Evolutionary conservation across 2,888 invertebrate species (phyloP), one percentile per base, ranked within the genome.

Genomic region (Troides oblongomaculatus): DNA sequence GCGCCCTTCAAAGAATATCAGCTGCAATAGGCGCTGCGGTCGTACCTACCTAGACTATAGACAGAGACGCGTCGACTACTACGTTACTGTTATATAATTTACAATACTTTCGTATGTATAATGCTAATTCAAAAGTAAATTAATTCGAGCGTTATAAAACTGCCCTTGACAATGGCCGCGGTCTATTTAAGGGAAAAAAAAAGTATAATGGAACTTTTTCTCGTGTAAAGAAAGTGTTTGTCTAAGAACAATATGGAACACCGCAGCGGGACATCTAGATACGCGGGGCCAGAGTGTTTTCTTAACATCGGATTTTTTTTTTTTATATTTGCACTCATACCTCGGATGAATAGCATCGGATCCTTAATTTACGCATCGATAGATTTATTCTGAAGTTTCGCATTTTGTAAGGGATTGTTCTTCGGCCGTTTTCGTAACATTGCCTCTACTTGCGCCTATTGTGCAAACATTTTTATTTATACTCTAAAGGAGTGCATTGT

Each of bases 331-430:
- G 85, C 86, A 82, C 85, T 86, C 77, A 81, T 82, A 81, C 84
- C 83, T 84, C 81, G 75, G 76, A 66, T 90, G 89, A 89, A 91
- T 91, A 79, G 87, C 79, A 82, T 84, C 79, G 79, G 83, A 83
- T 89, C 85, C 87, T 89, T 92, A 92, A 92, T 92, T 90, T 90
- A 92, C 92, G 92, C 92, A 90, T 87, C 90, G 90, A 78, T 89
- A 86, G 82, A 79, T 84, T 84, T 86, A 84, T 88, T 90, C 86
- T 87, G 86, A 87, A 86, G 85, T 86, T 88, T 84, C 83, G 85
- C 80, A 82, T 86, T 30, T 88, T 83, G 84, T 83, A 85, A 83
- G 84, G 85, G 82, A 87, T 90, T 91, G 90, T 91, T 91, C 87
- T 89, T 85, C 76, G 79, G 70, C 75, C 74, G 84, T 86, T 85